Evolutionary conservation across 2,888 invertebrate species (phyloP).

Genomic region (Serripes groenlandicus): DNA sequence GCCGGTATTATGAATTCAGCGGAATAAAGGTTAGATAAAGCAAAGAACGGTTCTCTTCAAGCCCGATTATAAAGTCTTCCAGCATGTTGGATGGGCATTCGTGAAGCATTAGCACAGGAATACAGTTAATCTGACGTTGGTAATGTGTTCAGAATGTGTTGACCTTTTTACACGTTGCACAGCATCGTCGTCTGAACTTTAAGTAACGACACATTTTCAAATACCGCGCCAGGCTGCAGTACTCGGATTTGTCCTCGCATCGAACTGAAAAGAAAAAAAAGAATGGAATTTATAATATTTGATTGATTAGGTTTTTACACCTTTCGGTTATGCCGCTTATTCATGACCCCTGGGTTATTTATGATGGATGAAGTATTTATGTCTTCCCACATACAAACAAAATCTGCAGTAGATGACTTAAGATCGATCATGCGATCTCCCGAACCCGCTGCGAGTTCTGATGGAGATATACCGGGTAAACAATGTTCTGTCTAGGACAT

Average conservation of each 20-base stretch:
- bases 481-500: not conserved
- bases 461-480: not conserved
- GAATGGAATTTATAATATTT: not conserved
- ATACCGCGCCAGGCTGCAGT: constrained; percentile 74
- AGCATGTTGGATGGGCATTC: too few relatives aligned
- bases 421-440: not conserved
- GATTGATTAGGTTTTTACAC: not conserved
- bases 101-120: too few relatives aligned
- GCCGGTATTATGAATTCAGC: too few relatives aligned
- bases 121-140: too few relatives aligned
- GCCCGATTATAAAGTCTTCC: too few relatives aligned
- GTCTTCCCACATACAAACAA: not conserved
- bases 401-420: not conserved
- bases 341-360: not conserved
- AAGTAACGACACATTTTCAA: constrained; percentile 77
- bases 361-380: not conserved
- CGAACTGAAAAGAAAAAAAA: constrained; percentile 47
- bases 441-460: too few relatives aligned
- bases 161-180: constrained; percentile 68
- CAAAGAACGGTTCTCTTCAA: too few relatives aligned
- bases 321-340: not conserved
- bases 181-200: constrained; percentile 74
- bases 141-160: too few relatives aligned
- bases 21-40: too few relatives aligned
- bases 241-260: constrained; percentile 75